Conservation (phyloP, 2,113 vertebrate species). For the Camelus dromedarius region DNA sequence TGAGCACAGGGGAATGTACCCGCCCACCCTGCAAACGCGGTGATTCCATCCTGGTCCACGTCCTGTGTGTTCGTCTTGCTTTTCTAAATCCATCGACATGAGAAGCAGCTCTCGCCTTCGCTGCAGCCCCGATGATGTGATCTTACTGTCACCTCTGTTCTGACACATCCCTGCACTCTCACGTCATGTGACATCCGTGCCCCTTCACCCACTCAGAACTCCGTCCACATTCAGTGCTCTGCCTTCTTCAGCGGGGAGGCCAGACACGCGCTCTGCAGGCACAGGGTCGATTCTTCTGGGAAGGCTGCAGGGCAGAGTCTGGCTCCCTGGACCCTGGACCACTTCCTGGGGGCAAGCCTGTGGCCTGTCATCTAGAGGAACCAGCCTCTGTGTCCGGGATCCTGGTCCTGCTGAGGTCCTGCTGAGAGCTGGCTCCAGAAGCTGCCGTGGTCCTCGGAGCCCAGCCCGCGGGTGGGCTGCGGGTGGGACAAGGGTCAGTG, state of each 20-base stretch:
- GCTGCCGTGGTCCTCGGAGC: fast-evolving
- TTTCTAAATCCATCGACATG: not conserved
- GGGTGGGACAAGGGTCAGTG: fast-evolving
- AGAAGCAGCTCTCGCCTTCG: not conserved
- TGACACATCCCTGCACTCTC: not conserved
- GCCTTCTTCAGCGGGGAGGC: not conserved
- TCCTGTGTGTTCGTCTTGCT: not conserved
- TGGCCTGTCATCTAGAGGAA: fast-evolving
- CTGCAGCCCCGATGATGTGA: fast-evolving
- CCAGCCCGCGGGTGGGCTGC: not conserved
- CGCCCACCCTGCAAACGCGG: not conserved
- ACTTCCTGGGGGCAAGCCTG: fast-evolving
- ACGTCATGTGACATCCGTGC: too few species aligned
- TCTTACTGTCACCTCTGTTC: not conserved
- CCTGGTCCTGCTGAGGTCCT: not conserved
- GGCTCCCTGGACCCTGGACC: fast-evolving
- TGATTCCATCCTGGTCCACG: not conserved
- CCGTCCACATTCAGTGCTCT: too few species aligned
- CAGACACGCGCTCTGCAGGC: not conserved
- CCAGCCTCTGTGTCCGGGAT: not conserved
- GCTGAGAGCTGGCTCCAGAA: not conserved
- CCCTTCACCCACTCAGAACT: not conserved
- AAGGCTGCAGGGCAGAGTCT: fast-evolving
- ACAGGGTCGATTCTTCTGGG: not conserved
- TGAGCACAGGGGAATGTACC: fast-evolving